A percentile compares a stretch with the other conserved stretches of the same genome.
phyloP scores from a whole-genome alignment of 2,113 vertebrate genomes.

The Phainopepla nitens region DNA sequence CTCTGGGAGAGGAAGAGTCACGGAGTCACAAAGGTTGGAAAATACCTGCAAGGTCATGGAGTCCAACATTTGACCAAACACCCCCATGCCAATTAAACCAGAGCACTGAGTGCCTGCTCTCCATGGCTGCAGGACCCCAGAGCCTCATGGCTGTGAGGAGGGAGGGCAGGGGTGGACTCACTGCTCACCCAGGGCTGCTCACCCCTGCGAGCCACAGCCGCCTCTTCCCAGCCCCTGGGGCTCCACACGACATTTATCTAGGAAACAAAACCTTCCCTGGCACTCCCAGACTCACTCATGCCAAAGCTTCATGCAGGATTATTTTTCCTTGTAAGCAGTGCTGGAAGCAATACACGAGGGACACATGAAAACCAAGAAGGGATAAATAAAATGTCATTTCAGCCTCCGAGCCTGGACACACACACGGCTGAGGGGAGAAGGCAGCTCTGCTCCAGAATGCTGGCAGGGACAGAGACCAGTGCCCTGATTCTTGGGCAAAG shows the following conservation, averaged over 20 bases:
- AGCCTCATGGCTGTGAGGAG: not conserved
- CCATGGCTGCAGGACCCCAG: not conserved
- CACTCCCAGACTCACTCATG: not conserved
- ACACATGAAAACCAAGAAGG: not conserved
- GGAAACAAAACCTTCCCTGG: not conserved
- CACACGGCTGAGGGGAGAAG: not conserved
- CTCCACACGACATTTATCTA: not conserved
- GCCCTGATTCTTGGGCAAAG: not conserved
- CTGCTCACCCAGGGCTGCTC: not conserved
- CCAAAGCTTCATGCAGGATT: not conserved
- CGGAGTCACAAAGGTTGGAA: not conserved
- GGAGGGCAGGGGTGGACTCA: not conserved
- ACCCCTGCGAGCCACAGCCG: rapidly evolving
- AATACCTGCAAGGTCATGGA: not conserved
- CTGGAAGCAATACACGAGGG: not conserved
- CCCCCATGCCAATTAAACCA: not conserved
- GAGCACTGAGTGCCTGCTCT: not conserved
- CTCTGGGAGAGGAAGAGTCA: not conserved
- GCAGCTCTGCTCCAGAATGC: not conserved
- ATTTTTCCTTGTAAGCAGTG: not conserved
- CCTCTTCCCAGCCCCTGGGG: not conserved
- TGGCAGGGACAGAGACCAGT: not conserved
- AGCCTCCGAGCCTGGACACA: not conserved
- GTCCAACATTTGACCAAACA: not conserved
- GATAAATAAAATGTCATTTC: constrained; percentile 7